A percentile compares a stretch with the other conserved stretches of the same genome.
Conservation (phyloP, 2,888 invertebrate genomes). For the Leistus spinibarbis region DNA sequence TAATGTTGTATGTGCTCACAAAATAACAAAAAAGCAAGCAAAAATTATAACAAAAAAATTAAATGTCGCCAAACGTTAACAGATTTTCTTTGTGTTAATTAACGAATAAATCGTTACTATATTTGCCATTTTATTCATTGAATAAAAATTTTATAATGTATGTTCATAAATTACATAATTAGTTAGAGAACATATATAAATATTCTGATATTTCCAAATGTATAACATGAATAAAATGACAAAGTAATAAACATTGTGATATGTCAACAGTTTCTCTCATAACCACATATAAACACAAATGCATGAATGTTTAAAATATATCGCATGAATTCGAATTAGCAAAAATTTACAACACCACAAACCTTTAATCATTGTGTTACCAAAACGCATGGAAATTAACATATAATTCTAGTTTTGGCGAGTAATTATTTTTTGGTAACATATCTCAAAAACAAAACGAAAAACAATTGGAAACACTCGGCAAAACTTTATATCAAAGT, state of each 20-base stretch:
- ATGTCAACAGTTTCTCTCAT: neutral
- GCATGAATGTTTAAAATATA: neutral
- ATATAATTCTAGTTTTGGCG: too few species aligned
- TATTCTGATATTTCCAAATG: too few species aligned
- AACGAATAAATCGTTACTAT: neutral
- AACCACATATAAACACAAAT: neutral
- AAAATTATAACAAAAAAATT: neutral
- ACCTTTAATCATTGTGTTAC: neutral
- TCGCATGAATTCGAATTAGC: neutral
- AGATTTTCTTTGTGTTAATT: neutral
- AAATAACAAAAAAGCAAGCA: conserved; percentile 23
- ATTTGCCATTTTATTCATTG: neutral
- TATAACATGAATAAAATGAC: neutral
- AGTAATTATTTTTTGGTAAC: neutral
- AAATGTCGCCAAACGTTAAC: neutral
- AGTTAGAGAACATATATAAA: too few species aligned
- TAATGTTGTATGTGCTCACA: conserved; percentile 41
- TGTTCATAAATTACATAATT: too few species aligned
- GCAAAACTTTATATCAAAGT: too few species aligned
- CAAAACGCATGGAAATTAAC: neutral
- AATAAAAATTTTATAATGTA: neutral
- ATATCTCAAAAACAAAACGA: neutral
- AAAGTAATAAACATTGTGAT: neutral
- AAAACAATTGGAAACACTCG: neutral
- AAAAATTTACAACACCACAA: neutral